Evolutionary conservation across 1,140 invertebrate species (phyloP).

Genomic region (Penaeus vannamei): DNA sequence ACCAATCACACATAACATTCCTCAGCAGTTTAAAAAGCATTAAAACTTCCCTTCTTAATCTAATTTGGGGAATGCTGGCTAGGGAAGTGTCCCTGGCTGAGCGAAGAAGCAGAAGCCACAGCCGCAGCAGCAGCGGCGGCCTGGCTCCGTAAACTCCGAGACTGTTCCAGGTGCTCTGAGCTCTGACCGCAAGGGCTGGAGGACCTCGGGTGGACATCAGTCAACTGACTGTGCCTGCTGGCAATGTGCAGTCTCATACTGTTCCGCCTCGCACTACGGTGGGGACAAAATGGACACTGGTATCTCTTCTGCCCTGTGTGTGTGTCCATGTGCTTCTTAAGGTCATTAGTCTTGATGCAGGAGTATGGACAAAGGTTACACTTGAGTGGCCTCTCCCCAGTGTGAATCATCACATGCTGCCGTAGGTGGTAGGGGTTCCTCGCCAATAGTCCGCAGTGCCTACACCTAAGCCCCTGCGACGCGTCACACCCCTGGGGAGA

Average conservation of each 20-base stretch:
- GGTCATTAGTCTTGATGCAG: conserved; percentile 63
- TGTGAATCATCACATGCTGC: conserved; percentile 65
- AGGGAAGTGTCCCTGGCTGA: too few relatives aligned
- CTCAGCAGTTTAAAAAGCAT: too few relatives aligned
- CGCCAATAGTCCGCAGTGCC: conserved; percentile 54
- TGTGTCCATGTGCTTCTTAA: conserved; percentile 61
- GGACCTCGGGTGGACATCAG: not conserved
- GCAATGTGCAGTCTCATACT: conserved; percentile 59
- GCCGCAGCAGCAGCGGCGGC: too few relatives aligned
- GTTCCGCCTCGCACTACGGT: conserved; percentile 55
- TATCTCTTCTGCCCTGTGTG: conserved; percentile 60
- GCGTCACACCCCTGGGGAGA: conserved; percentile 59
- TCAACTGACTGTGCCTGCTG: conserved; percentile 44
- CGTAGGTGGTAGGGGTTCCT: conserved; percentile 59
- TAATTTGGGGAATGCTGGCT: too few relatives aligned
- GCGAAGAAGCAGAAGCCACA: too few relatives aligned
- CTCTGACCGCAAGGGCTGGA: too few relatives aligned
- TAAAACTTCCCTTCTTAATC: too few relatives aligned
- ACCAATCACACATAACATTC: too few relatives aligned
- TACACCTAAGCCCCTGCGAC: conserved; percentile 53
- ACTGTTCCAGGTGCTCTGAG: too few relatives aligned
- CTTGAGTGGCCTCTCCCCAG: conserved; percentile 64
- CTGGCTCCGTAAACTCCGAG: too few relatives aligned
- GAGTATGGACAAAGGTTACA: conserved; percentile 63
- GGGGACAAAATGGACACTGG: conserved; percentile 55